Base-by-base conservation (phyloP, 2,113 vertebrate genomes). In the Phocoena phocoena region DNA sequence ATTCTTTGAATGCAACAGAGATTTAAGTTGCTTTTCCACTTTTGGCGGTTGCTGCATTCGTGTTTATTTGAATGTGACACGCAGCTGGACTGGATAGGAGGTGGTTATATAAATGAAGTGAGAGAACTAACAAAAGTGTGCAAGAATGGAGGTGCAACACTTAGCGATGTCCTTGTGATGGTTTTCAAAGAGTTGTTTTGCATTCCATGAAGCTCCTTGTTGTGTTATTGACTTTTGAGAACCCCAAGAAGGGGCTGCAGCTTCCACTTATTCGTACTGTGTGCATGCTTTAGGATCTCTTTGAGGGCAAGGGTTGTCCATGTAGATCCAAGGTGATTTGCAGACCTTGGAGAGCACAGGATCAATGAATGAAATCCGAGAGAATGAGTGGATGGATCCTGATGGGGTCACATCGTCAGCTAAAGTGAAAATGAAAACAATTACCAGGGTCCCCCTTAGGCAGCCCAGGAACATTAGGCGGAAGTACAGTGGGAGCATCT, bases 21-120 rank as follows among this genome's bases (percentile, higher is more conserved):
- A 88, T 41, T 91, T 82, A 86, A 67, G 10, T 85, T 90, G 73
- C n/a, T 60, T 93, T 88, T 47, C 70, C 71, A 50, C 44, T 88
- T 90, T 80, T 14, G 65, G 58, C 81, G n/a, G 33, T 77, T 53
- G 38, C 17, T 62, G 38, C 23, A 55, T 80, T 92, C 94, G 28
- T 94, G 38, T 73, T 94, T 86, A 10, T 77, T 95, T 95, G 67
- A 79, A 81, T 82, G 28, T 77, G 88, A 81, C 28, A 73, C 31
- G n/a, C 38, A 28, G n/a, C 21, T 82, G 47, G 33, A 86, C 62
- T 67, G 58, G 31, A 90, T 5, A 77, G 41, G 38, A 96, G 88
- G 50, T 71, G 60, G 25, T 68, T 36, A 68, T 21, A 81, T 63
- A 55, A 86, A 90, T 38, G 85, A 79, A 79, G 71, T 25, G 38